These are phyloP conservation scores for Cyclopterus lumpus DNA, from an alignment of 2,797 vertebrate genomes.

Conservation along the genomic window DNA sequence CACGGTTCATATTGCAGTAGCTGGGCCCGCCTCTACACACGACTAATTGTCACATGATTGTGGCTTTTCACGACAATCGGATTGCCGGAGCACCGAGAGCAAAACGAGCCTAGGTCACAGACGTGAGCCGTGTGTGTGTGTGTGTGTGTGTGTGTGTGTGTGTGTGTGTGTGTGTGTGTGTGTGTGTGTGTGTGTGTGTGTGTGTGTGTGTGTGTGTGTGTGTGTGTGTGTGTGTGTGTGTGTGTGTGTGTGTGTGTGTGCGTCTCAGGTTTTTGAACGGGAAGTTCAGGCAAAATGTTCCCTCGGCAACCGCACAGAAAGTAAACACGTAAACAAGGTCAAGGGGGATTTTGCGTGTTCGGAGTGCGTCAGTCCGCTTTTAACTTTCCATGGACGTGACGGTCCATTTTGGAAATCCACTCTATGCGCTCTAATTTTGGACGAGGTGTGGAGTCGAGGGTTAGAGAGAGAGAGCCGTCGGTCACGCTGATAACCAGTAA, in stretches of 20 bases:
- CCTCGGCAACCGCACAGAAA: slow-evolving; percentile 43
- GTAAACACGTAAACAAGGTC: slow-evolving; percentile 53
- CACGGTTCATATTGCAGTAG: slow-evolving; percentile 72
- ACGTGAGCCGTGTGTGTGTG: slow-evolving; percentile 11
- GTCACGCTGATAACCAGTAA: slow-evolving; percentile 8
- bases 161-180: background rate
- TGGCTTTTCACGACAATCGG: slow-evolving; percentile 44
- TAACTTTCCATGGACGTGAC: slow-evolving; percentile 59
- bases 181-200: slow-evolving; percentile 10
- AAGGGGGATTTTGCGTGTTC: slow-evolving; percentile 29
- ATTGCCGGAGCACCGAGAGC: slow-evolving; percentile 12
- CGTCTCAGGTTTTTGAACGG: no score
- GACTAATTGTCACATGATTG: slow-evolving; percentile 66
- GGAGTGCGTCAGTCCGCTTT: slow-evolving; percentile 47
- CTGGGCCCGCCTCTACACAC: slow-evolving; percentile 56
- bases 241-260: slow-evolving; percentile 9
- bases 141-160: background rate
- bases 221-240: slow-evolving; percentile 7
- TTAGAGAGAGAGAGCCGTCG: background rate
- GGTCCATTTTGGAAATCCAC: slow-evolving; percentile 57
- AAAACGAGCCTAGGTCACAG: slow-evolving; percentile 42
- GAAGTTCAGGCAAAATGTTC: slow-evolving; percentile 10
- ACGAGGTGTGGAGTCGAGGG: slow-evolving; percentile 45
- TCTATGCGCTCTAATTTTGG: slow-evolving; percentile 63
- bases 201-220: slow-evolving; percentile 11